Percentiles rank a stretch among this genome's conserved stretches.
Conservation (phyloP, 2,797 vertebrate species). For the Coluber constrictor region DNA sequence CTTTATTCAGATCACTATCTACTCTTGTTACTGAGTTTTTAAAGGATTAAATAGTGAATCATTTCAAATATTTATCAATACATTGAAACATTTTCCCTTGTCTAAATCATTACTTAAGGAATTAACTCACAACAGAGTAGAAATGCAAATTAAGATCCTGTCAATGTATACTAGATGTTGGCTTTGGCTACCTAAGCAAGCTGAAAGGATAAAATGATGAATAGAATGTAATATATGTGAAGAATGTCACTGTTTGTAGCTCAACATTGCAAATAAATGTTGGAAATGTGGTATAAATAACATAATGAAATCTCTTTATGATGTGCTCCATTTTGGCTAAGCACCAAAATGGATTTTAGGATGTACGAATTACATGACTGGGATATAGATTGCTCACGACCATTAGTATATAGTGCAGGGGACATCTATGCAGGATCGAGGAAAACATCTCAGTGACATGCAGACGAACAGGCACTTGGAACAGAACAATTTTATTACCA, state of each 20-base stretch:
- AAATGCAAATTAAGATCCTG: not conserved
- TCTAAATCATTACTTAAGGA: not conserved
- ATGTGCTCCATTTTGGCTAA: not conserved
- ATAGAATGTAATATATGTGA: not conserved
- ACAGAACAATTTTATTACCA: not conserved
- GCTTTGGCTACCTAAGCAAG: not conserved
- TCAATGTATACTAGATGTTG: not conserved
- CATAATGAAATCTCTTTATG: not conserved
- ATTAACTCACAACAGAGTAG: not conserved
- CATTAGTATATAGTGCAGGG: not conserved
- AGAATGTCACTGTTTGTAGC: not conserved
- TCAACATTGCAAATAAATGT: not conserved
- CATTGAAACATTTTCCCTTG: not conserved
- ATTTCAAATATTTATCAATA: not conserved
- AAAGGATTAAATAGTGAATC: not conserved
- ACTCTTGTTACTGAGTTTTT: not conserved
- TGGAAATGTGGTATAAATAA: not conserved
- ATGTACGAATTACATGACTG: not conserved
- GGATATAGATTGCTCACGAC: not conserved
- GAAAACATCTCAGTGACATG: not conserved
- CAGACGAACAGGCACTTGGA: not conserved
- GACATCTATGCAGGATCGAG: not conserved
- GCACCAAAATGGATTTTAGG: not conserved
- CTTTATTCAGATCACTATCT: not conserved
- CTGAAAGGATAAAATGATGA: not conserved